Evolutionary conservation across 2,888 invertebrate genomes (phyloP), one percentile per base, ranked within the genome.

Genomic region (Cosmorhoe ocellata): DNA sequence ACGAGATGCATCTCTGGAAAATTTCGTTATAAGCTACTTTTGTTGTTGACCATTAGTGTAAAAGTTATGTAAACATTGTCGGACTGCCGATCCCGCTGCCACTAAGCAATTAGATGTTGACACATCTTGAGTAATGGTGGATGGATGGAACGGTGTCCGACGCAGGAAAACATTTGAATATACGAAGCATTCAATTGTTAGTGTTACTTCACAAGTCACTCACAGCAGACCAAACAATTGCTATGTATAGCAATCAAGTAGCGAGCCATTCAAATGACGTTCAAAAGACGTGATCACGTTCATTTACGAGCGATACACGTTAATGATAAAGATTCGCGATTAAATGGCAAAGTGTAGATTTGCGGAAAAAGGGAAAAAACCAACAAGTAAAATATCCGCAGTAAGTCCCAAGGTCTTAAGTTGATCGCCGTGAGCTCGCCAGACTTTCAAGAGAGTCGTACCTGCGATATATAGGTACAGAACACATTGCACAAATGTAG

Each of bases 291-390:
- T 69, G 69, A 69, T 55, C 54, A 48, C 46, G 46, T 62, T 63
- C 45, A 47, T 56, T 59, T 46, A 51, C 47, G 47, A 57, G 45
- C 51, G 11, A 36, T 41, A 45, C 40, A 54, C 45, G 39, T 58
- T 56, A 53, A 51, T 49, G 45, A 58, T 56, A 61, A n/a, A 63
- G 58, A 66, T 64, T 69, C 52, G 54, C 58, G 46, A 66, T 58
- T 63, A 64, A 71, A 71, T 64, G 73, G 67, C 63, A 61, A 63
- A 68, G 64, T 62, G 62, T 69, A 67, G 69, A 74, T 78, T 84
- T 84, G 78, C 83, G 83, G 84, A 86, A 86, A 84, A 78, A 72
- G 70, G 71, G 74, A 76, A 78, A 81, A 84, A 79, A 78, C 66
- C 63, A 70, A 74, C 74, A 76, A 77, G 79, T 72, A 70, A 82